Percentiles rank a stretch among this genome's conserved stretches.
These are phyloP conservation scores for Glossophaga mutica DNA, from an alignment of 2,797 vertebrate species.

Conservation along the genomic window DNA sequence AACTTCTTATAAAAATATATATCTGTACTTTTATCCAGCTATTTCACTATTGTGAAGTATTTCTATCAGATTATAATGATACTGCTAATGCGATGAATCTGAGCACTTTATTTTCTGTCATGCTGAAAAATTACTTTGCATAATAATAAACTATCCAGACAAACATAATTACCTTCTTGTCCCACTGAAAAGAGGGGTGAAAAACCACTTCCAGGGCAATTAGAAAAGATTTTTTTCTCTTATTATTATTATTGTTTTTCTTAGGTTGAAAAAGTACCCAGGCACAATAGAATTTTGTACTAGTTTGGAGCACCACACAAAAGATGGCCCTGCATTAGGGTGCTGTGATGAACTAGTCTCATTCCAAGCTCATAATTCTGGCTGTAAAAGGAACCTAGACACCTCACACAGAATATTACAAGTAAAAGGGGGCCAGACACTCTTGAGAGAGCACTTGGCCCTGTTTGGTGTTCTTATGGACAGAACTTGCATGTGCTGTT, in stretches of 20 bases:
- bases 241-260: not conserved
- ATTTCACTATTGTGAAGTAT: conserved; percentile 29
- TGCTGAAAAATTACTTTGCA: conserved; percentile 37
- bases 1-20: not conserved
- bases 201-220: conserved; percentile 17
- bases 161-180: conserved; percentile 50
- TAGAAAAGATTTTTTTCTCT: not conserved
- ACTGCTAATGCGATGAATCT: conserved; percentile 44
- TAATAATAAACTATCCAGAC: conserved; percentile 47
- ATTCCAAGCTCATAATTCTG: conserved; percentile 31
- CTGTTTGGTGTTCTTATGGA: not conserved
- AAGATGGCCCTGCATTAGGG: not conserved
- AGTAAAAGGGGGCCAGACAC: not conserved
- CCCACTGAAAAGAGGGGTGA: not conserved
- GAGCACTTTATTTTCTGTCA: not conserved
- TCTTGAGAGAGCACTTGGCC: not conserved
- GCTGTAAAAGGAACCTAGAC: not conserved
- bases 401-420: not conserved
- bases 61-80: conserved; percentile 47
- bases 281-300: not conserved
- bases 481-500: not conserved
- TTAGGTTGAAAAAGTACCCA: not conserved
- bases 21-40: not conserved
- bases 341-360: not conserved
- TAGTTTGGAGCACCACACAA: not conserved